Conservation (phyloP, 2,888 invertebrate genomes). For the Molorchus minor region DNA sequence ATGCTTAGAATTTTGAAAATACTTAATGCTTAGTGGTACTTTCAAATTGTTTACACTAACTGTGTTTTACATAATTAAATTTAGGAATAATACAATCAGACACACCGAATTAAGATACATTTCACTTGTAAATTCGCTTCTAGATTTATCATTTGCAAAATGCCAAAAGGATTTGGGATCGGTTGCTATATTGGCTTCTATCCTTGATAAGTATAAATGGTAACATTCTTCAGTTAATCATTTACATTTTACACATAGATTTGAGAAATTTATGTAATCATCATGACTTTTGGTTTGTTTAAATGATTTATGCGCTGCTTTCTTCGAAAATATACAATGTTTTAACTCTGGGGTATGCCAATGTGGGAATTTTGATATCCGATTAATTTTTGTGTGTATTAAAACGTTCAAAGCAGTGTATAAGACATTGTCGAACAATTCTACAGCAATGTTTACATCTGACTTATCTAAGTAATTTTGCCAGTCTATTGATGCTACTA, state of each 20-base stretch:
- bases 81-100: background rate
- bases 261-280: background rate
- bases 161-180: background rate
- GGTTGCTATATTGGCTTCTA: background rate
- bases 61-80: background rate
- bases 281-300: background rate
- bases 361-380: background rate
- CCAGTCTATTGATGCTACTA: too few species aligned
- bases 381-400: background rate
- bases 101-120: background rate
- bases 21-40: background rate
- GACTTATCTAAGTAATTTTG: too few species aligned
- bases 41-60: too few species aligned
- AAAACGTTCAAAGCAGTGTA: background rate
- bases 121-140: background rate
- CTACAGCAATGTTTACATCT: too few species aligned
- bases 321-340: background rate
- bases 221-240: background rate
- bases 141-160: background rate
- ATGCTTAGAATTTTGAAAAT: background rate
- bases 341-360: background rate
- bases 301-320: background rate
- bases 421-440: too few species aligned
- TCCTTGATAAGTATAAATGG: too few species aligned
- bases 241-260: background rate